Percentiles rank a stretch among this genome's conserved stretches.
phyloP scores from a whole-genome alignment of 2,113 vertebrate genomes.

The Cyprinodon variegatus region DNA sequence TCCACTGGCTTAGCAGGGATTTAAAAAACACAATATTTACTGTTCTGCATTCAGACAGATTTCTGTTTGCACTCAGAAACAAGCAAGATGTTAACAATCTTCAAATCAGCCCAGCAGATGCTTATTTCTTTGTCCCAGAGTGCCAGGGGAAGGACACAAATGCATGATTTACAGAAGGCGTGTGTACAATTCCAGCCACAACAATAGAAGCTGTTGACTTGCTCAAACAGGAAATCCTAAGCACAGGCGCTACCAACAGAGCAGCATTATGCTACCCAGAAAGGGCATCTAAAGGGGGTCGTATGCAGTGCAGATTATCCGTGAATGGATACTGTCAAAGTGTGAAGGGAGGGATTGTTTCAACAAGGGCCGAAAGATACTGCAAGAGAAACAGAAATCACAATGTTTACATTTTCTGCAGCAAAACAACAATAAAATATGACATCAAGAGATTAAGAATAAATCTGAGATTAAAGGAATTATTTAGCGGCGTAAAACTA shows the following conservation, averaged over 20 bases:
- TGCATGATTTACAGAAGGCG: not conserved
- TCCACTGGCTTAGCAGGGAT: constrained; percentile 19
- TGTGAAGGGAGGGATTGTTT: not conserved
- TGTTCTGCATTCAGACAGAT: not conserved
- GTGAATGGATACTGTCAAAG: not conserved
- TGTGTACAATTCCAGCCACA: constrained; percentile 3
- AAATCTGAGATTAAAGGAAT: not conserved
- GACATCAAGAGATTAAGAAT: not conserved
- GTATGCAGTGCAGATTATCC: constrained; percentile 6
- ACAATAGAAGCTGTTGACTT: not conserved
- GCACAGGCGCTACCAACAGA: not conserved
- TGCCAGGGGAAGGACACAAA: constrained; percentile 4
- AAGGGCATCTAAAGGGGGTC: constrained; percentile 4
- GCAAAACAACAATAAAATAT: not conserved
- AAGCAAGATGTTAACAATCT: constrained; percentile 5
- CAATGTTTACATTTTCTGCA: not conserved
- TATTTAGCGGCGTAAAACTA: not conserved
- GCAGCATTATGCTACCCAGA: not conserved
- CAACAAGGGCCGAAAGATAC: not conserved
- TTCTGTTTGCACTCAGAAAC: constrained; percentile 13
- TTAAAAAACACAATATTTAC: constrained; percentile 3
- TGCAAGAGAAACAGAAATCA: too few species aligned
- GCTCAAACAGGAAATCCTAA: not conserved
- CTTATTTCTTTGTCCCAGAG: not conserved
- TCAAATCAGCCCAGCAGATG: not conserved